Conservation (phyloP, 2,797 vertebrate genomes). For the Erethizon dorsatum region DNA sequence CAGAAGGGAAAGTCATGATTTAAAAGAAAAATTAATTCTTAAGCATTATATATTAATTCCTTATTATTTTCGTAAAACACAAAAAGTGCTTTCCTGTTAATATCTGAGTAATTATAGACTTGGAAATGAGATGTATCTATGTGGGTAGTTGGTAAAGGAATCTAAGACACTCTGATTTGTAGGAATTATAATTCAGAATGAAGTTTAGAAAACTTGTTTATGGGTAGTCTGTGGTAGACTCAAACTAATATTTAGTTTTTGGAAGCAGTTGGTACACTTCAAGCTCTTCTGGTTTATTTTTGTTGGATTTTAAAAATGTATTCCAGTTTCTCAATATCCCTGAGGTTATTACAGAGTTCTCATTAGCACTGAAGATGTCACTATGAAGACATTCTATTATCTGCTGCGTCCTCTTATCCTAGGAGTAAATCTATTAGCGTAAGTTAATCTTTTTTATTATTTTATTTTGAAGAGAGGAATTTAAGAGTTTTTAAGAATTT, state of each 20-base stretch:
- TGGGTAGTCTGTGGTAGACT: neutral
- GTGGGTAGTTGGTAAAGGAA: slow-evolving; percentile 34
- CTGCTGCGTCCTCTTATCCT: slow-evolving; percentile 7
- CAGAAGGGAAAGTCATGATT: neutral
- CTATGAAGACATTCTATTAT: slow-evolving; percentile 23
- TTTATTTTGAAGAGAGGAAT: slow-evolving; percentile 81
- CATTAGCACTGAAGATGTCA: neutral
- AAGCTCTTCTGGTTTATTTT: slow-evolving; percentile 16
- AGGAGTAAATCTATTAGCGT: slow-evolving; percentile 52
- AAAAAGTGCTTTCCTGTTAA: slow-evolving; percentile 62
- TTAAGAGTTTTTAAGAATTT: slow-evolving; percentile 76
- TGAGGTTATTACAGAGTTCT: slow-evolving; percentile 29
- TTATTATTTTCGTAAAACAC: slow-evolving; percentile 31
- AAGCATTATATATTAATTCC: slow-evolving; percentile 55
- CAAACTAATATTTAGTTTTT: neutral
- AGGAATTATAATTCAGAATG: slow-evolving; percentile 57
- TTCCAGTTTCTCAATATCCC: slow-evolving; percentile 3
- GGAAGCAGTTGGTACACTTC: slow-evolving; percentile 40
- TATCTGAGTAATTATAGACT: neutral
- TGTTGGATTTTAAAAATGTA: slow-evolving; percentile 58
- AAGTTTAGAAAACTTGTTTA: slow-evolving; percentile 54
- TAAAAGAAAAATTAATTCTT: neutral
- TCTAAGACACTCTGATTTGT: slow-evolving; percentile 28
- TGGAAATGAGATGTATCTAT: neutral
- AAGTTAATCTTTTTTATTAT: slow-evolving; percentile 75